Conservation (phyloP, 2,113 vertebrate genomes). For the Albula goreensis region DNA sequence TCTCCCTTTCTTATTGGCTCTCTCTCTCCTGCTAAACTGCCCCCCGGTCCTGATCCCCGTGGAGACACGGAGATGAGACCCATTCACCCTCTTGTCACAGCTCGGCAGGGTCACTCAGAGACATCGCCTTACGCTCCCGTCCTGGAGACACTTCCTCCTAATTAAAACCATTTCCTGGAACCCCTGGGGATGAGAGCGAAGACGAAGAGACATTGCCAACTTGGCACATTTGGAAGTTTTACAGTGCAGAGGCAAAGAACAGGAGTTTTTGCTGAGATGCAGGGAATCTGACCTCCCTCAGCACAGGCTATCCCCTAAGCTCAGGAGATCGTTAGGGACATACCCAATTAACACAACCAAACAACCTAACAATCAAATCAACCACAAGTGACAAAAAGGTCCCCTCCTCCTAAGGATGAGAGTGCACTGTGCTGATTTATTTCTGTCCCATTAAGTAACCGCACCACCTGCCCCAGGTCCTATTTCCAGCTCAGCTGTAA, state of each 20-base stretch:
- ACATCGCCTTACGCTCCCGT: slow-evolving; percentile 38
- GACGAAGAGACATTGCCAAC: slow-evolving; percentile 38
- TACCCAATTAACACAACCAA: too few relatives aligned
- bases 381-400: too few relatives aligned
- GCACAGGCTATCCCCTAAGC: neutral
- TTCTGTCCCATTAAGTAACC: too few relatives aligned
- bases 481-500: too few relatives aligned
- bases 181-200: slow-evolving; percentile 47
- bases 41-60: neutral
- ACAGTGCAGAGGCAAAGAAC: slow-evolving; percentile 23
- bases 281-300: slow-evolving; percentile 30
- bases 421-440: too few relatives aligned
- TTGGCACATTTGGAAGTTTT: slow-evolving; percentile 38
- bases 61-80: neutral
- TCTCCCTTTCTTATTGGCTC: neutral
- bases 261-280: slow-evolving; percentile 14
- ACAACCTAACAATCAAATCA: too few relatives aligned
- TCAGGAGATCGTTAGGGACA: too few relatives aligned
- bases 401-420: too few relatives aligned
- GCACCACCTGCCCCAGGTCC: too few relatives aligned
- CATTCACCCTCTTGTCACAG: slow-evolving; percentile 17
- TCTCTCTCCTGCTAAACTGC: neutral
- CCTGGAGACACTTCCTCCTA: slow-evolving; percentile 56
- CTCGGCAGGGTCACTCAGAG: slow-evolving; percentile 22
- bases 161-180: slow-evolving; percentile 58